phyloP scores from a whole-genome alignment of 2,888 invertebrate species.

The Drosophila demipolita region DNA sequence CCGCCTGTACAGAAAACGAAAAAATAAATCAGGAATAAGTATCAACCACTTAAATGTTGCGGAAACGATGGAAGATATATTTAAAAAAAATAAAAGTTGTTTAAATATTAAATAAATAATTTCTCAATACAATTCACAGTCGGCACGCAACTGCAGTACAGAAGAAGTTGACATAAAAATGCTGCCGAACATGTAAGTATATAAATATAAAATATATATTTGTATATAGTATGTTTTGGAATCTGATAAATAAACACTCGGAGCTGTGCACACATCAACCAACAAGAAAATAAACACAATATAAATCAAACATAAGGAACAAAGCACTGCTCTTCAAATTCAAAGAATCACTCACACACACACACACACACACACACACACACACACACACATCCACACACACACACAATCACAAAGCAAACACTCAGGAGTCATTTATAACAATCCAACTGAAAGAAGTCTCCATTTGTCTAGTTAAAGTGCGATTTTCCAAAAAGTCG shows the following conservation, averaged over 20 bases:
- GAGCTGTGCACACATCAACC: slow-evolving; percentile 35
- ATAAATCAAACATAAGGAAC: slow-evolving; percentile 7
- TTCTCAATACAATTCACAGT: background rate
- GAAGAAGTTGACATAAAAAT: slow-evolving; percentile 13
- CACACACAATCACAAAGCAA: background rate
- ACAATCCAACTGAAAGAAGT: background rate
- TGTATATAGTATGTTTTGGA: slow-evolving; percentile 1
- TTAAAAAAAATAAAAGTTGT: background rate
- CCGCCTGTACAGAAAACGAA: slow-evolving; percentile 71
- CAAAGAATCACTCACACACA: background rate
- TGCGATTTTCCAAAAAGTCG: background rate
- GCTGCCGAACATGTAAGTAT: slow-evolving; percentile 13
- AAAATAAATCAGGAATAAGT: slow-evolving; percentile 6
- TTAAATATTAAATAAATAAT: background rate
- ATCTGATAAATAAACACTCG: slow-evolving; percentile 14
- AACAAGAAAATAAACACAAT: background rate
- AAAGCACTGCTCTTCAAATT: slow-evolving; percentile 5
- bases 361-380: background rate
- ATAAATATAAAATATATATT: slow-evolving; percentile 8
- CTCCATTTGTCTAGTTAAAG: background rate
- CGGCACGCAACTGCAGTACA: slow-evolving; percentile 3
- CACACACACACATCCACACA: background rate
- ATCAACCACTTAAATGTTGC: background rate
- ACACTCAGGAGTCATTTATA: background rate
- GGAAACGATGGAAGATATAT: background rate